Base-by-base conservation (phyloP, 1,140 invertebrate species). In the Aethina tumida region DNA sequence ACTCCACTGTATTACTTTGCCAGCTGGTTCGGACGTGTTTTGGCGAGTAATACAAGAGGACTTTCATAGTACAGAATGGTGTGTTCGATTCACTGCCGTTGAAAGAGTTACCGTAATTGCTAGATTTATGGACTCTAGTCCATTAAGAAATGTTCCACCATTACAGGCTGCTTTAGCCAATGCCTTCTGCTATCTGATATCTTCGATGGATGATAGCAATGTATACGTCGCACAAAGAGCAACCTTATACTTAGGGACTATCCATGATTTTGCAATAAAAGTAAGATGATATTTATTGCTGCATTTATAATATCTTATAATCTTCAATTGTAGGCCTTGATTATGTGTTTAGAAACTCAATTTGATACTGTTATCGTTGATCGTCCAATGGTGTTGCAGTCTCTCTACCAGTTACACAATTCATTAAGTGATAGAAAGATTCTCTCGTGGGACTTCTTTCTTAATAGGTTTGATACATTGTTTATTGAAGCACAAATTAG, bases 391-490 rank as follows among this genome's bases (percentile, higher is more conserved):
- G 91, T 99, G 18, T 73, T 99, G n/a, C 91, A 97, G 62, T 84
- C 88, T 0, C 72, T 99, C 10, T 92, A 94, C 64, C 88, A 97
- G 58, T 70, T 99, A 2, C 86, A 94, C 55, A 96, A 94, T 58
- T 84, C 88, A 4, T 71, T 99, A 2, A 85, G 83, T 42, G 89
- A 97, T 57, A 70, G 92, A 22, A 78, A 80, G 45, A 88, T 98
- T 41, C 70, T 99, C 5, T 80, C 81, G 1, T 99, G 96, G 95
- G 92, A 98, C 39, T 99, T 99, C 68, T 99, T 99, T 60, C 70
- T 97, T 3, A 93, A 93, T 62, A 75, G 95, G 29, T 98, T 99
- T 63, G 96, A 99, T 58, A 83, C 89, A 0, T 66, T 99, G 2
- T 95, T 94, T 52, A 64, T 99, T 7, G 97, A 99, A 65, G 88